Conservation (phyloP, 2,888 invertebrate genomes). For the Zaprionus bogoriensis region DNA sequence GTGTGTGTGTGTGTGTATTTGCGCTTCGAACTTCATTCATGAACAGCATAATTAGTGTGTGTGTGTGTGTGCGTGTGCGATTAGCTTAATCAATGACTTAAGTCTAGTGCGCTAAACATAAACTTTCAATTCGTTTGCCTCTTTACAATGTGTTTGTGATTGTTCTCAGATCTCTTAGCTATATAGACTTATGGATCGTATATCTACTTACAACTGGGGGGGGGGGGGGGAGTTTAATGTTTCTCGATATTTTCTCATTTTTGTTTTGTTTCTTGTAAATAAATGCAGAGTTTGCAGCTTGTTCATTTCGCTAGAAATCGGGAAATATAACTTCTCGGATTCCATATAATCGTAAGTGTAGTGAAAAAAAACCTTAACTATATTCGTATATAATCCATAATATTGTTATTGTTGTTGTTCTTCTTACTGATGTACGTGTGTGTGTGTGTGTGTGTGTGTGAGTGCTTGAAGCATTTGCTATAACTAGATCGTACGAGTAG, state of each 20-base stretch:
- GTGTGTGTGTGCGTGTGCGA: too few relatives aligned
- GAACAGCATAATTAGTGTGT: background rate
- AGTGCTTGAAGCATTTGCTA: constrained; percentile 42
- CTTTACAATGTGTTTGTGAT: constrained; percentile 62
- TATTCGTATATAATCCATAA: constrained; percentile 2
- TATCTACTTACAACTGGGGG: background rate
- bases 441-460: too few relatives aligned
- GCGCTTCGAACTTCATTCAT: constrained; percentile 6
- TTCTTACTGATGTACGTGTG: too few relatives aligned
- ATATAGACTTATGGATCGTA: background rate
- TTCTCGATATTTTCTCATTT: background rate
- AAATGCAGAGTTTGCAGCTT: constrained; percentile 59
- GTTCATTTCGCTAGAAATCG: constrained; percentile 23
- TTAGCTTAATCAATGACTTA: background rate
- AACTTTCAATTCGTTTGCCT: constrained; percentile 50
- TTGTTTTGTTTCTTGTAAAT: constrained; percentile 40
- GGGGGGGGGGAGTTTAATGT: background rate
- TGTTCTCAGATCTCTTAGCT: constrained; percentile 19
- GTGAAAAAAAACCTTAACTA: background rate
- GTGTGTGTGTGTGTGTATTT: constrained; percentile 1
- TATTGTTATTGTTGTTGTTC: constrained; percentile 1
- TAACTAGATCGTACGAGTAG: background rate
- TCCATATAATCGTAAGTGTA: background rate
- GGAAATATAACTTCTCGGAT: too few relatives aligned
- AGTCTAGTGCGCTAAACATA: background rate